Evolutionary conservation across 2,797 vertebrate species (phyloP).

Genomic region (Lithobates pipiens): DNA sequence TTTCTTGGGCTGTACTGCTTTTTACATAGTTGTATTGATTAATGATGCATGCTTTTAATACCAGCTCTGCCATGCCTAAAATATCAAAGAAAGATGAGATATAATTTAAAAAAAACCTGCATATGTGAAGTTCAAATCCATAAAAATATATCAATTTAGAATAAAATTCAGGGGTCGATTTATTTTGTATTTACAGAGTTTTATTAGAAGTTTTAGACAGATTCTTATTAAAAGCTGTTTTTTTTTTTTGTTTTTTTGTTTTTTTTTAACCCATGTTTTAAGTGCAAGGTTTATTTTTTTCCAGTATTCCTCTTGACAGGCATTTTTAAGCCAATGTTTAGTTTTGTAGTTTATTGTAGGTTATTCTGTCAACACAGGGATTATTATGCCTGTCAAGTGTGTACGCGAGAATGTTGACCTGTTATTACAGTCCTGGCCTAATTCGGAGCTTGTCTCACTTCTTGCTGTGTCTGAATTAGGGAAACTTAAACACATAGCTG

Average conservation of each 20-base stretch:
- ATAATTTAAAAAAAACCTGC: not conserved
- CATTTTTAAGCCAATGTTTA: conserved; percentile 43
- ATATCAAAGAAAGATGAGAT: not conserved
- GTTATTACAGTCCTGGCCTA: conserved; percentile 52
- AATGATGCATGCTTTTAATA: not conserved
- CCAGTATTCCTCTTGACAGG: conserved; percentile 35
- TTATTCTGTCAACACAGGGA: conserved; percentile 43
- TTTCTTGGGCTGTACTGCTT: not conserved
- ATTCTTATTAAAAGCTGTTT: not conserved
- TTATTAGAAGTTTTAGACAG: not conserved
- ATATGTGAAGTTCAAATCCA: conserved; percentile 7
- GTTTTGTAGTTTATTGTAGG: conserved; percentile 45
- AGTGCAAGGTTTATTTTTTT: not conserved
- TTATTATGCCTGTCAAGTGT: conserved; percentile 54
- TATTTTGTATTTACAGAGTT: not conserved
- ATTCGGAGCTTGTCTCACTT: conserved; percentile 28
- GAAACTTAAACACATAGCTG: conserved; percentile 51
- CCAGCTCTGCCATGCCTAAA: not conserved
- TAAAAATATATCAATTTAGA: not conserved
- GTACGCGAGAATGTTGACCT: conserved; percentile 46
- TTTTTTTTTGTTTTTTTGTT: too few species aligned
- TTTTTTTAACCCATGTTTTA: not conserved
- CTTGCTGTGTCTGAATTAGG: conserved; percentile 53
- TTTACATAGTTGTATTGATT: conserved; percentile 4
- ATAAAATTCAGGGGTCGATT: not conserved